Base-by-base conservation (phyloP, 23 tunicate genomes). In the Ciona savignyi region DNA sequence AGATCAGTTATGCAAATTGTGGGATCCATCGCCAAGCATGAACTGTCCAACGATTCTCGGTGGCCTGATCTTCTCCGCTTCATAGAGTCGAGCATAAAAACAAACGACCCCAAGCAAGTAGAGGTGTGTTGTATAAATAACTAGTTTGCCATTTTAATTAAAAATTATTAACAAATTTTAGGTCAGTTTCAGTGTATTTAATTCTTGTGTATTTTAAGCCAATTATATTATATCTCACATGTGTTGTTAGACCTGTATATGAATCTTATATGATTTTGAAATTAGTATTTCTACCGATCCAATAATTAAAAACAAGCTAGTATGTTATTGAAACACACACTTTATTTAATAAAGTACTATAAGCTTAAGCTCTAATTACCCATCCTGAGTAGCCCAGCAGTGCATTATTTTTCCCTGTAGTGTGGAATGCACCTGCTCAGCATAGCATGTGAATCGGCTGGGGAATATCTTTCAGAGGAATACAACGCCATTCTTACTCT, bases 1-100 rank as follows among this genome's bases (percentile, higher is more conserved):
- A 84, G 81, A 32, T 77, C 89, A 21, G 34, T 84, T 4, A 80
- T 86, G 80, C 89, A 90, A 75, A 64, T 90, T 26, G 83, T 80
- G 27, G 89, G 90, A 1, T 68, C 70, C 15, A 83, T 90, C 27
- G 69, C 96, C 48, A 88, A 82, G 65, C 70, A 77, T 70, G 96
- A 88, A 61, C 67, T 88, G 33, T 60, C 81, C 11, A 29, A 74
- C 9, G 81, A 64, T 27, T 70, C 62, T 22, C 11, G 51, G 0
- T 90, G 97, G 97, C 85, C 85, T 27, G 85, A 90, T 20, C 67
- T 90, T 4, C 69, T 83, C 35, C 34, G 33, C 19, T 64, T 83
- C 3, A 75, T 90, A 29, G 29, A 70, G 28, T 22, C 32, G 22
- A 72, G 71, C 21, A 51, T 79, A 0, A 68, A 79, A 25, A 71